These are phyloP conservation scores for Cheilosia vulpina DNA, from an alignment of 2,888 invertebrate species.

Conservation along the genomic window DNA sequence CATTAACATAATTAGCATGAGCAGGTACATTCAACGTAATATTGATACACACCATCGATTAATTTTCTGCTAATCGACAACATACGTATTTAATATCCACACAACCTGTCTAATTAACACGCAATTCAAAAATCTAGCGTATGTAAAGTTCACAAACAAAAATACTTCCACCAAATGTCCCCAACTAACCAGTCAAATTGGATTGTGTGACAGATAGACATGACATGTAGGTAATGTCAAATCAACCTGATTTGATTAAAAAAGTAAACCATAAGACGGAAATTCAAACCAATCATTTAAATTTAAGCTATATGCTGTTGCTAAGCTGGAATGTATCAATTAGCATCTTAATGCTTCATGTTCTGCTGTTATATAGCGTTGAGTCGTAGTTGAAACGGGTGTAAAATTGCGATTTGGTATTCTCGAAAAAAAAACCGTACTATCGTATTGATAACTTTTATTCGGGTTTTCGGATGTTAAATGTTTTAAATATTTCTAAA, in stretches of 20 bases:
- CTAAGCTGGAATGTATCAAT: slow-evolving; percentile 35
- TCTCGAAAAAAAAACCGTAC: not conserved
- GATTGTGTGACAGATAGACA: slow-evolving; percentile 16
- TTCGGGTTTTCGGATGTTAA: not conserved
- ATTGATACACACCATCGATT: slow-evolving; percentile 22
- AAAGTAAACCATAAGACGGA: slow-evolving; percentile 18
- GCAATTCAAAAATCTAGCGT: slow-evolving; percentile 21
- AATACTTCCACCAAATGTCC: not conserved
- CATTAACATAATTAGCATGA: slow-evolving; percentile 18
- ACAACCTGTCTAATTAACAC: slow-evolving; percentile 9
- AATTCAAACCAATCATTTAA: slow-evolving; percentile 26
- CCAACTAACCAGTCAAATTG: slow-evolving; percentile 20
- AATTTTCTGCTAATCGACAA: slow-evolving; percentile 19
- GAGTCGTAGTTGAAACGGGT: not conserved
- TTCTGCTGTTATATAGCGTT: not conserved
- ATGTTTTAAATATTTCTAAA: not conserved
- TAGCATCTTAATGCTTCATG: slow-evolving; percentile 33
- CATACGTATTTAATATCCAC: slow-evolving; percentile 10
- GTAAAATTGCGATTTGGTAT: slow-evolving; percentile 5
- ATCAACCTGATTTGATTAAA: slow-evolving; percentile 32
- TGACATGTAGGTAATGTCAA: slow-evolving; percentile 16
- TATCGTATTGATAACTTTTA: not conserved
- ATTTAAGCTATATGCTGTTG: slow-evolving; percentile 22
- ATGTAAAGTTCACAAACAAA: not conserved
- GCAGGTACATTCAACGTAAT: slow-evolving; percentile 10